Percentiles rank a stretch among this genome's conserved stretches.
phyloP scores from a whole-genome alignment of 2,797 vertebrate species.

The Betta splendens region DNA sequence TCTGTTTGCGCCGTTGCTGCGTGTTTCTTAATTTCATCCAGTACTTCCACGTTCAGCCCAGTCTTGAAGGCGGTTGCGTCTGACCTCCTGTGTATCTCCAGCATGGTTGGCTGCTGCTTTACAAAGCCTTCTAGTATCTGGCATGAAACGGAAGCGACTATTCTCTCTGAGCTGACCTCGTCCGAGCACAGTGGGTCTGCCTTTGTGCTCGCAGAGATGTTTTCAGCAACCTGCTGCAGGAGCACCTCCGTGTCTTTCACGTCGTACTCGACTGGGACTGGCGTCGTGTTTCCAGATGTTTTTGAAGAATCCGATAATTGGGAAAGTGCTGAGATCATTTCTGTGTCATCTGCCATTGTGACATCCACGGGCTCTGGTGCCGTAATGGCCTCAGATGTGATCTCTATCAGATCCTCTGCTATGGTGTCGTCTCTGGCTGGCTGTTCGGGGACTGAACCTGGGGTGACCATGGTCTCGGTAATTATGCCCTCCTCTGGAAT shows the following conservation, averaged over 20 bases:
- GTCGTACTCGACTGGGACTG: slow-evolving; percentile 78
- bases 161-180: slow-evolving; percentile 43
- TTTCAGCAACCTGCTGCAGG: slow-evolving; percentile 84
- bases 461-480: slow-evolving; percentile 72
- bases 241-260: slow-evolving; percentile 78
- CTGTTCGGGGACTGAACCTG: slow-evolving; percentile 68
- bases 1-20: slow-evolving; percentile 48
- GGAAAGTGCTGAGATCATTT: slow-evolving; percentile 95
- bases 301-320: slow-evolving; percentile 86
- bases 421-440: slow-evolving; percentile 75
- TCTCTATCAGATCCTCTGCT: slow-evolving; percentile 81
- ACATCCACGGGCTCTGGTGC: slow-evolving; percentile 81
- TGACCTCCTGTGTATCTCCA: slow-evolving; percentile 54
- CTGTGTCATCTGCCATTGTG: slow-evolving; percentile 86
- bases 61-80: slow-evolving; percentile 53
- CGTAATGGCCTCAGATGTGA: slow-evolving; percentile 86
- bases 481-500: slow-evolving; percentile 76
- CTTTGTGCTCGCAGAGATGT: slow-evolving; percentile 66
- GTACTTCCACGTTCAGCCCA: slow-evolving; percentile 46
- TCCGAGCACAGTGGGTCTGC: slow-evolving; percentile 47
- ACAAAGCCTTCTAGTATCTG: slow-evolving; percentile 50
- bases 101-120: slow-evolving; percentile 47
- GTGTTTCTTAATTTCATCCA: slow-evolving; percentile 49
- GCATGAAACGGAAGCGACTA: slow-evolving; percentile 26
- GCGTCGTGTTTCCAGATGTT: slow-evolving; percentile 89